Evolutionary conservation across 2,113 vertebrate genomes (phyloP).

Genomic region (Gila orcuttii): DNA sequence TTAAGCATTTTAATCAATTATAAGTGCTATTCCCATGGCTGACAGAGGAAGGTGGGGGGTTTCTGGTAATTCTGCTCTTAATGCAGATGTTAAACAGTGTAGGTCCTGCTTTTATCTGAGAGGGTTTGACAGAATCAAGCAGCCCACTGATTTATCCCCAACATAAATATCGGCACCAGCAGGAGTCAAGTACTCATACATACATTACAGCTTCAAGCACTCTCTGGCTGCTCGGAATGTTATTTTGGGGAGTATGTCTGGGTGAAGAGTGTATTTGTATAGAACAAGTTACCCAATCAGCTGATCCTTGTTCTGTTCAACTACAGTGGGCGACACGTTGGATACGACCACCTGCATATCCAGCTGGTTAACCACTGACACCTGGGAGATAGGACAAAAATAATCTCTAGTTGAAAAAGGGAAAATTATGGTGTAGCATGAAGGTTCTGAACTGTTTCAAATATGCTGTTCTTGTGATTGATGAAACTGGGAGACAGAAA

Average conservation of each 20-base stretch:
- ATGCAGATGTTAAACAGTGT: conserved; percentile 24
- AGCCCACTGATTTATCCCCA: conserved; percentile 20
- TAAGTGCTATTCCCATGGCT: background rate
- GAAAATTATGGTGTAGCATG: background rate
- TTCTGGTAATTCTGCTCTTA: background rate
- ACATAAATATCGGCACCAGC: conserved; percentile 23
- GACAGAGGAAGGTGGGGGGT: background rate
- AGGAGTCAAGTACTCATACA: conserved; percentile 22
- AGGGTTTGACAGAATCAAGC: conserved; percentile 31
- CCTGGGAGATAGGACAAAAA: conserved; percentile 73
- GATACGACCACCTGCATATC: conserved; percentile 99
- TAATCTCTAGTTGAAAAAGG: conserved; percentile 21
- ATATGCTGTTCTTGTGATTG: background rate
- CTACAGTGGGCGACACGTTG: conserved; percentile 92
- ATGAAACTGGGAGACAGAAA: background rate
- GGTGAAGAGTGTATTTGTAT: background rate
- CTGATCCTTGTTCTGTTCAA: conserved; percentile 94
- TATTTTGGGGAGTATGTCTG: background rate
- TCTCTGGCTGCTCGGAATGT: background rate
- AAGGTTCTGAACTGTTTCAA: conserved; percentile 1
- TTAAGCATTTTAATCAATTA: background rate
- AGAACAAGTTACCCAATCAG: conserved; percentile 84
- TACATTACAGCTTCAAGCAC: conserved; percentile 23
- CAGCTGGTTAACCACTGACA: conserved; percentile 97
- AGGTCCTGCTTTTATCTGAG: background rate